A percentile compares a stretch with the other conserved stretches of the same genome.
Evolutionary conservation across 1,140 invertebrate genomes (phyloP).

Genomic region (Pseudomyrmex gracilis): DNA sequence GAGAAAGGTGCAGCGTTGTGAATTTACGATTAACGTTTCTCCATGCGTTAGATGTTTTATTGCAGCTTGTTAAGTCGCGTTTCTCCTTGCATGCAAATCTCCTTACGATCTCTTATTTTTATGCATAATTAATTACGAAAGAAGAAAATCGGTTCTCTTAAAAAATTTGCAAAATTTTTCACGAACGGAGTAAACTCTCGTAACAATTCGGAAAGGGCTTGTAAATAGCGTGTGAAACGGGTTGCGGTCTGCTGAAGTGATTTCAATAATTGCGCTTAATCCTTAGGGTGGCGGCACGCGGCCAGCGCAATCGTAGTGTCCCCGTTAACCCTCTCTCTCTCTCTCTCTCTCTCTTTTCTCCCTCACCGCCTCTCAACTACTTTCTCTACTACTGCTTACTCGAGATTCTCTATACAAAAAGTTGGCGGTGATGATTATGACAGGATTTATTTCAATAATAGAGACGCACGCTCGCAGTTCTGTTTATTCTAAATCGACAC

Average conservation of each 20-base stretch:
- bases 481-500: conserved; percentile 31
- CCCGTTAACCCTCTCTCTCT: conserved; percentile 68
- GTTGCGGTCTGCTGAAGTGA: conserved; percentile 78
- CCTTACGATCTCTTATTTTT: neutral
- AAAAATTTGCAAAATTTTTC: conserved; percentile 17
- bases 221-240: conserved; percentile 72
- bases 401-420: conserved; percentile 45
- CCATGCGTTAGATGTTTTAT: conserved; percentile 16
- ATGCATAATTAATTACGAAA: neutral
- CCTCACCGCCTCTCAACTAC: conserved; percentile 26
- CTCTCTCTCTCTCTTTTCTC: conserved; percentile 16
- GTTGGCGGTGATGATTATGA: conserved; percentile 71
- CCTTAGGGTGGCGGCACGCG: conserved; percentile 80
- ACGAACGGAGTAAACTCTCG: conserved; percentile 23
- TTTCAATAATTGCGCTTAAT: conserved; percentile 85
- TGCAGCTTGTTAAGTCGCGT: neutral
- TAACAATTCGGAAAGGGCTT: neutral
- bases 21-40: neutral
- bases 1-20: conserved; percentile 16
- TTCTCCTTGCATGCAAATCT: conserved; percentile 4
- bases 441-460: conserved; percentile 82
- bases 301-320: conserved; percentile 68
- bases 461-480: conserved; percentile 16
- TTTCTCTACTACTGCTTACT: conserved; percentile 63
- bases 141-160: neutral